Evolutionary conservation across 2,113 vertebrate genomes (phyloP), one percentile per base, ranked within the genome.

Genomic region (Phainopepla nitens): DNA sequence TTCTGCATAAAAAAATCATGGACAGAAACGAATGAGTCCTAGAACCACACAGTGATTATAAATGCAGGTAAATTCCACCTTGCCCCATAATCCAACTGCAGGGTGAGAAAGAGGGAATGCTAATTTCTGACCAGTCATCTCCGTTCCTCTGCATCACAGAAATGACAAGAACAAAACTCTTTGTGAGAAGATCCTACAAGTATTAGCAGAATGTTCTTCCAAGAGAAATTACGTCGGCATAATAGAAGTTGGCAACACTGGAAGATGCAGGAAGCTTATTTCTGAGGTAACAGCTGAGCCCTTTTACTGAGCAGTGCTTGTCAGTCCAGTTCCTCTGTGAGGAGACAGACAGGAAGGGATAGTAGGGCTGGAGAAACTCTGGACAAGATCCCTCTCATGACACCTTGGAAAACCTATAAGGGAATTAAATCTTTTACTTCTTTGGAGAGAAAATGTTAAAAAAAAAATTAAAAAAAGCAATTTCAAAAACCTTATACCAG

Each of bases 21-120:
- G 95, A 54, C 47, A 90, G 83, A 93, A 97, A 94, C 2, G 79
- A 93, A 84, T 15, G 47, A 95, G 61, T 60, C 57, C 49, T 42
- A 54, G 66, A 95, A 39, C 25, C 42, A 71, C 25, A 49, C 11
- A 23, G 57, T 12, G n/a, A 66, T 75, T 82, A 41, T 20, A 81
- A 68, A 56, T 23, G 25, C 51, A 91, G 62, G 85, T 66, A 66
- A 75, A 92, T 41, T 86, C 54, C n/a, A 66, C 47, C 39, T 77
- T 86, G 29, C 10, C 10, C 33, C 13, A 2, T 6, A 80, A 75
- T 19, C 18, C 62, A 58, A 1, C 0, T n/a, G 20, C 33, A 36
- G 27, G 31, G 29, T 28, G 45, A 93, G 29, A 53, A 66, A 64
- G 11, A 62, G 4, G 28, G 24, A 82, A 69, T 22, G 28, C 8